A percentile compares a stretch with the other conserved stretches of the same genome.
phyloP scores from a whole-genome alignment of 2,797 vertebrate genomes.

The Lacerta bilineata region DNA sequence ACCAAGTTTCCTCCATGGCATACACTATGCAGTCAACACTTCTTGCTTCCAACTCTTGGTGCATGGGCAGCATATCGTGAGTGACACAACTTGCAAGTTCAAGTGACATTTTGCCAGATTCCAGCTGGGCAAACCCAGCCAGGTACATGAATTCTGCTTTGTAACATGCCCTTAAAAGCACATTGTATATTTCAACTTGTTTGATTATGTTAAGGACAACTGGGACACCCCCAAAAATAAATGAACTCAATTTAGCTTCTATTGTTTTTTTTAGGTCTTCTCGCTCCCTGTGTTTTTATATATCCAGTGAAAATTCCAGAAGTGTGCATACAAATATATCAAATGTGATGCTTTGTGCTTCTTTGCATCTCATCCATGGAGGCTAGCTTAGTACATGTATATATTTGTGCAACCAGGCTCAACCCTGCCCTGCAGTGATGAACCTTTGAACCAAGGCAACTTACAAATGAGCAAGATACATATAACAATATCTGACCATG shows the following conservation, averaged over 20 bases:
- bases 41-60: not conserved
- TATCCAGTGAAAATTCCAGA: not conserved
- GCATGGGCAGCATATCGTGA: not conserved
- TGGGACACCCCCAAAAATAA: not conserved
- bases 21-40: not conserved
- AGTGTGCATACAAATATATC: not conserved
- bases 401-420: not conserved
- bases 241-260: not conserved
- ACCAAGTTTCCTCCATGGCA: not conserved
- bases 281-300: not conserved
- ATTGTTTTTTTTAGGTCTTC: not conserved
- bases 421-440: not conserved
- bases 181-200: not conserved
- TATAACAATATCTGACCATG: not conserved
- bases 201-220: not conserved
- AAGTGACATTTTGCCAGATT: not conserved
- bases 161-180: conserved; percentile 3
- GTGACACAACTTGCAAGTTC: not conserved
- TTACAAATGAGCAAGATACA: not conserved
- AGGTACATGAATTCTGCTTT: not conserved
- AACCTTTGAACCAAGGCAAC: conserved; percentile 6
- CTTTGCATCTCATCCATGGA: not conserved
- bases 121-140: not conserved
- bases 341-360: not conserved
- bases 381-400: not conserved